These are phyloP conservation scores for Littorina saxatilis DNA, from an alignment of 1,140 invertebrate species.

Conservation along the genomic window DNA sequence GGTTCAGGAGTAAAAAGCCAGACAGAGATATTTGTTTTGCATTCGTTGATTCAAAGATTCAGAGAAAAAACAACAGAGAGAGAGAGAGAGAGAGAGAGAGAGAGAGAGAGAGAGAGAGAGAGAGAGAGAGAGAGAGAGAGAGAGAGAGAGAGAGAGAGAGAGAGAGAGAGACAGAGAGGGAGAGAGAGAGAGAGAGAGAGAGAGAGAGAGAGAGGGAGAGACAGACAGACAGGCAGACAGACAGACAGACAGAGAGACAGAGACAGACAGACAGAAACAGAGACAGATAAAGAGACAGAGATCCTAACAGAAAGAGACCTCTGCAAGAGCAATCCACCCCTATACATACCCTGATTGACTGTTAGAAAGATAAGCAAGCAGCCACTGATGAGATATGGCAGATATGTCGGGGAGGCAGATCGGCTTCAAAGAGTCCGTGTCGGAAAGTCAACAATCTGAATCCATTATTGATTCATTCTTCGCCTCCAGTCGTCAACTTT, in stretches of 20 bases:
- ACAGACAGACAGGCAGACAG: no score
- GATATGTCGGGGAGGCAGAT: not conserved
- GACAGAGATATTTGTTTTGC: no score
- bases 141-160: not conserved
- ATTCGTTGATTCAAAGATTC: no score
- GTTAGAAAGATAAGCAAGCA: constrained; percentile 8
- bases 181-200: not conserved
- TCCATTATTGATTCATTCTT: constrained; percentile 27
- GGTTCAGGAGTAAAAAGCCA: no score
- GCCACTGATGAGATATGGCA: constrained; percentile 10
- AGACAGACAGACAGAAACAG: no score
- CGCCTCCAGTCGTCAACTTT: not conserved
- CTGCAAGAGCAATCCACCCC: no score
- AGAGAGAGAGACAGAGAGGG: not conserved
- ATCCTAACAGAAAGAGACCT: not conserved
- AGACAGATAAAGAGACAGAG: no score
- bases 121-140: not conserved
- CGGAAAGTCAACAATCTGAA: constrained; percentile 23
- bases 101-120: no score
- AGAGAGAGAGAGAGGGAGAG: not conserved
- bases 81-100: no score
- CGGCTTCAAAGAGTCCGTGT: constrained; percentile 1
- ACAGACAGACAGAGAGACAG: no score
- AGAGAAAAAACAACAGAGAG: no score
- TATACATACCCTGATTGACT: no score